These are phyloP conservation scores for Oligia latruncula DNA, from an alignment of 2,888 invertebrate genomes.

Conservation along the genomic window DNA sequence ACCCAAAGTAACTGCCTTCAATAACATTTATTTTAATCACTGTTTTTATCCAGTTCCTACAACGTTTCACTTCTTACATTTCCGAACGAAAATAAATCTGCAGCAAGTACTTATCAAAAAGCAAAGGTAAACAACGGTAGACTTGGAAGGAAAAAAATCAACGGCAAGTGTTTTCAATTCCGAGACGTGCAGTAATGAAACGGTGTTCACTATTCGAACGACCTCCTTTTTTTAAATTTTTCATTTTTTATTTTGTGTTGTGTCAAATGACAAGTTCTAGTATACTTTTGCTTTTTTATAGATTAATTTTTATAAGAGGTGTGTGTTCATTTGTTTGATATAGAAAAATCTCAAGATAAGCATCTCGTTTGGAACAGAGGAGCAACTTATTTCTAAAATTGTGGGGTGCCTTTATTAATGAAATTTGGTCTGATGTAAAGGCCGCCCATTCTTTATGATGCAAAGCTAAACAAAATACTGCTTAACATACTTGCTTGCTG, in stretches of 20 bases:
- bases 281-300: not conserved
- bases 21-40: not conserved
- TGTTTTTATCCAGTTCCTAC: not conserved
- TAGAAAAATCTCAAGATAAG: not conserved
- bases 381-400: not conserved
- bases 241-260: slow-evolving; percentile 47
- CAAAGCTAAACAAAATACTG: not conserved
- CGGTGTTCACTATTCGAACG: slow-evolving; percentile 68
- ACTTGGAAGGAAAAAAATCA: slow-evolving; percentile 69
- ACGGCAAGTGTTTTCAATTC: slow-evolving; percentile 74
- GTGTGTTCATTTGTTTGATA: not conserved
- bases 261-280: slow-evolving; percentile 59
- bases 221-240: slow-evolving; percentile 28
- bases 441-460: no score
- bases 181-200: slow-evolving; percentile 71
- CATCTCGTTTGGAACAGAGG: not conserved
- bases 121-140: slow-evolving; percentile 59
- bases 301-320: not conserved
- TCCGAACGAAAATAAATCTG: slow-evolving; percentile 38
- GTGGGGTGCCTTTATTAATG: not conserved
- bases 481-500: no score
- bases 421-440: not conserved
- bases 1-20: not conserved
- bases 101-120: slow-evolving; percentile 59
- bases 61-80: not conserved